These are phyloP conservation scores for Koerneria pararmatus DNA, from an alignment of 2,888 invertebrate genomes.

Conservation along the genomic window DNA sequence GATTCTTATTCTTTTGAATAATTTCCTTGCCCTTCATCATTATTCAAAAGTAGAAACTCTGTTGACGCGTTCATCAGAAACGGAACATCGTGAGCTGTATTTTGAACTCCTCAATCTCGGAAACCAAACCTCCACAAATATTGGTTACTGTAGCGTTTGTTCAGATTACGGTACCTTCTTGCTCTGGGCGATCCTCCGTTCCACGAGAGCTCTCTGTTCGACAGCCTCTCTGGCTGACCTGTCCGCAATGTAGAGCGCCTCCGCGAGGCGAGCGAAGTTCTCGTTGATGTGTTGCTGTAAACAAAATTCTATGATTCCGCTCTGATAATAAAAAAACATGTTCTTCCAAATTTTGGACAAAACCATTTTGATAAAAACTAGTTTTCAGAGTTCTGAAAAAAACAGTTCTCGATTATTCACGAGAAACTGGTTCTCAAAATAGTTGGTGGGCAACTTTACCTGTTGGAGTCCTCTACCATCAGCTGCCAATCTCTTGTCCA, in stretches of 20 bases:
- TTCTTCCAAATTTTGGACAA: neutral
- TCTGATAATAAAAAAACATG: neutral
- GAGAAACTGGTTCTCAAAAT: neutral
- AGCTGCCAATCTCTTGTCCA: slow-evolving; percentile 94
- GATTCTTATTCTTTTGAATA: too few relatives aligned
- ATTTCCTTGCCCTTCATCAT: too few relatives aligned
- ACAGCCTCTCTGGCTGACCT: slow-evolving; percentile 87
- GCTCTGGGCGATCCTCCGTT: slow-evolving; percentile 75
- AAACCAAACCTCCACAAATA: neutral
- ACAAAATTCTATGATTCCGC: neutral
- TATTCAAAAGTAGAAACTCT: too few relatives aligned
- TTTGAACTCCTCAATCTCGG: neutral
- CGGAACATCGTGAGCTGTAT: neutral
- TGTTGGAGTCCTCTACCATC: slow-evolving; percentile 90
- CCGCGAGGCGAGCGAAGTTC: slow-evolving; percentile 95
- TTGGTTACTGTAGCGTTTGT: slow-evolving; percentile 66
- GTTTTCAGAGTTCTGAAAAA: neutral
- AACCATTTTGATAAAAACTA: neutral
- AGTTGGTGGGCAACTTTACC: slow-evolving; percentile 25
- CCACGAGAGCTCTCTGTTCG: slow-evolving; percentile 88
- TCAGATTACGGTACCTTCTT: slow-evolving; percentile 70
- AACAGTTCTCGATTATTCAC: neutral
- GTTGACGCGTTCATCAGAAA: too few relatives aligned
- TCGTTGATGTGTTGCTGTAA: slow-evolving; percentile 91
- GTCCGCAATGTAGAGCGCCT: slow-evolving; percentile 95